These are phyloP conservation scores for Forbesichthys papilliferus DNA, from an alignment of 2,113 vertebrate genomes.

Conservation along the genomic window DNA sequence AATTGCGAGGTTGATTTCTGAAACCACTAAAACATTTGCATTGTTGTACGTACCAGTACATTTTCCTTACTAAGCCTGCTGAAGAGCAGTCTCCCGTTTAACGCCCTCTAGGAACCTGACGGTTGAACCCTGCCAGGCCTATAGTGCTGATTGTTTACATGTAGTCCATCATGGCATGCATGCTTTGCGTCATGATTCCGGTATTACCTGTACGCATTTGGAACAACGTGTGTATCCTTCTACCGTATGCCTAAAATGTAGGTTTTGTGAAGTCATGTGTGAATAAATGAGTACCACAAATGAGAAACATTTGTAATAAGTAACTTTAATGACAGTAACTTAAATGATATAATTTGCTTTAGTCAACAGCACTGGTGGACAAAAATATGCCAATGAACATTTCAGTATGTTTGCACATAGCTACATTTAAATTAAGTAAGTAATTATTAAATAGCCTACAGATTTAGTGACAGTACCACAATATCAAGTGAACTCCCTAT, in stretches of 20 bases:
- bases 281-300: not conserved
- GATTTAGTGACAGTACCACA: conserved; percentile 50
- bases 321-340: conserved; percentile 13
- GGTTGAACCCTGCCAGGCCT: not conserved
- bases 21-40: too few species aligned
- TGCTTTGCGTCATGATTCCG: conserved; percentile 37
- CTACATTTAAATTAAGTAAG: conserved; percentile 43
- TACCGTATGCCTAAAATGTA: too few species aligned
- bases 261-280: too few species aligned
- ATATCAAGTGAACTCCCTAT: conserved; percentile 32
- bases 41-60: too few species aligned
- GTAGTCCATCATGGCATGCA: conserved; percentile 24
- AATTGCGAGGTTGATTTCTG: too few species aligned
- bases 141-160: conserved; percentile 31
- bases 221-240: too few species aligned
- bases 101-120: not conserved
- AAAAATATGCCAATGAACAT: conserved; percentile 42
- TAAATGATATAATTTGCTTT: conserved; percentile 55
- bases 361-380: conserved; percentile 62
- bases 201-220: conserved; percentile 25
- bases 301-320: not conserved
- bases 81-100: not conserved
- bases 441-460: conserved; percentile 60
- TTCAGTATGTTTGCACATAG: conserved; percentile 60
- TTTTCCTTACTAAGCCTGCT: conserved; percentile 37